These are phyloP conservation scores for Isurus oxyrinchus DNA, from an alignment of 2,113 vertebrate species.

Conservation along the genomic window DNA sequence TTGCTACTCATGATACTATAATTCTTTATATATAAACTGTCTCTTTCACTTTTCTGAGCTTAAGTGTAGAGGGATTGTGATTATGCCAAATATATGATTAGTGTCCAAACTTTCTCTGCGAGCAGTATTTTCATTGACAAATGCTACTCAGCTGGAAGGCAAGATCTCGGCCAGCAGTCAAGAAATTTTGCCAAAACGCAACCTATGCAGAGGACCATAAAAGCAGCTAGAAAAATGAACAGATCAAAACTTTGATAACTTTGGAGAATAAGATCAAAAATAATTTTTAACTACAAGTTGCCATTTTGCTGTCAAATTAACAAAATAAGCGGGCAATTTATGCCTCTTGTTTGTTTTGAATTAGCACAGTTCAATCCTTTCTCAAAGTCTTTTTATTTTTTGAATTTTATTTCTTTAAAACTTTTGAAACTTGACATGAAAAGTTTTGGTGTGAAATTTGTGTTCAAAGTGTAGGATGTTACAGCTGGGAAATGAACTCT, in stretches of 20 bases:
- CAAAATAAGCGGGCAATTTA: not conserved
- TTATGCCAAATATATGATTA: not conserved
- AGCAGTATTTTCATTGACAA: not conserved
- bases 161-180: not conserved
- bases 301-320: not conserved
- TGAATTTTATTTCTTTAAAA: too few relatives aligned
- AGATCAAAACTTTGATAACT: not conserved
- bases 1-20: not conserved
- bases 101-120: not conserved
- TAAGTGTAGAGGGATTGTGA: not conserved
- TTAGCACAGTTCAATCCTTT: not conserved
- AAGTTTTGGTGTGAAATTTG: too few relatives aligned
- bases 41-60: not conserved
- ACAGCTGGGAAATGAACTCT: too few relatives aligned
- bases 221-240: not conserved
- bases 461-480: too few relatives aligned
- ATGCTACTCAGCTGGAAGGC: not conserved
- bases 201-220: not conserved
- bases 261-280: not conserved
- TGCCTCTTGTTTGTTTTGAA: not conserved
- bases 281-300: not conserved
- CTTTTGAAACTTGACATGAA: too few relatives aligned
- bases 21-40: not conserved
- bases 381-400: not conserved
- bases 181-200: not conserved